A percentile compares a stretch with the other conserved stretches of the same genome.
phyloP scores from a whole-genome alignment of 1,140 invertebrate species.

The Agrypnia vestita region DNA sequence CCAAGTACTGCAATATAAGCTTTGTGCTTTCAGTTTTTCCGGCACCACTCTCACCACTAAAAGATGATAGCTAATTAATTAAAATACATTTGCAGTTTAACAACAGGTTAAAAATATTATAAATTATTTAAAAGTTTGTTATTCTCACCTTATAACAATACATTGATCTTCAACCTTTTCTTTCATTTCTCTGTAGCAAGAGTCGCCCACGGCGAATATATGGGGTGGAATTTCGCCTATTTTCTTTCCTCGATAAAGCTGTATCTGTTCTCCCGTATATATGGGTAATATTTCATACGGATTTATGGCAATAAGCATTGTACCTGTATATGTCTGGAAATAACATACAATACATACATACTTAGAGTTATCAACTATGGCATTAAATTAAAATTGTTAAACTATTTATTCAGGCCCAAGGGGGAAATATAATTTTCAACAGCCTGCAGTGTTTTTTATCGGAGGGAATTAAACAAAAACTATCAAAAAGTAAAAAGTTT shows the following conservation, averaged over 20 bases:
- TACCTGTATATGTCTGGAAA: constrained; percentile 92
- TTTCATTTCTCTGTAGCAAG: constrained; percentile 87
- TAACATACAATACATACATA: background rate
- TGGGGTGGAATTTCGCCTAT: constrained; percentile 92
- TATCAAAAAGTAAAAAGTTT: too few species aligned
- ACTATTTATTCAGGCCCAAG: too few species aligned
- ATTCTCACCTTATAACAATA: constrained; percentile 87
- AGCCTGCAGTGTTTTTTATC: too few species aligned
- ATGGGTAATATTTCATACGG: constrained; percentile 94
- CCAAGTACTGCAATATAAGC: constrained; percentile 92
- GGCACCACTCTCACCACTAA: constrained; percentile 92
- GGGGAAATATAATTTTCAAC: too few species aligned
- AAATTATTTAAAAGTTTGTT: background rate
- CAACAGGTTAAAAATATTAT: background rate
- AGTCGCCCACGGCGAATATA: constrained; percentile 95
- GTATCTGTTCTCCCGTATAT: constrained; percentile 90
- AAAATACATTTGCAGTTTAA: background rate
- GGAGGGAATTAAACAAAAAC: too few species aligned
- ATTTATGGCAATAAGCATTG: constrained; percentile 94
- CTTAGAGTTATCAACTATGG: too few species aligned
- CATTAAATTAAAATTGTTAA: too few species aligned
- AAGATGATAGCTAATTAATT: constrained; percentile 23
- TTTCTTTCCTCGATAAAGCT: constrained; percentile 85
- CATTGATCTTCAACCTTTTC: constrained; percentile 87
- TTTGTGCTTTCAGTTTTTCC: constrained; percentile 97